Base-by-base conservation (phyloP, 2,888 invertebrate species). In the Caenorhabditis auriculariae region DNA sequence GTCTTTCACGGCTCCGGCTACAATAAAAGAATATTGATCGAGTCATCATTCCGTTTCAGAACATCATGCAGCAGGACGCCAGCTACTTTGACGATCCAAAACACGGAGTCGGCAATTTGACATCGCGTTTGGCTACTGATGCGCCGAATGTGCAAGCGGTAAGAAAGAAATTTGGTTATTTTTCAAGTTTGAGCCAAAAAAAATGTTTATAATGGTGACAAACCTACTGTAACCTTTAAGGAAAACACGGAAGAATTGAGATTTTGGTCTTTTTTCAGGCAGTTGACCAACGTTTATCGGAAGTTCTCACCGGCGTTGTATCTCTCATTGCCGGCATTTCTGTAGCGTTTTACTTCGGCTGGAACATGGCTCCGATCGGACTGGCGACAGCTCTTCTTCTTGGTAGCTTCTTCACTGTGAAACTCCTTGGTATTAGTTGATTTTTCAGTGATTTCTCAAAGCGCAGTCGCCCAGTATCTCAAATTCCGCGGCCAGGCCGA, bases 111-210 rank as follows among this genome's bases (percentile, higher is more conserved):
- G 83, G 83, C n/a, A 83, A 79, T 59, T 61, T 83, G 38, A 79
- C 82, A 17, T 81, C 82, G 0, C 69, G 82, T 51, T 71, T 84
- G 37, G 82, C 84, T 2, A 77, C 83, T 43, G 84, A 84, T 74
- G 83, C 84, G 26, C 83, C 84, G 4, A 78, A 83, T 44, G 81
- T 84, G 3, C 83, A 83, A 80, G 76, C 74, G 42, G 84, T 83
- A 60, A 76, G 82, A 57, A 26, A 26, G 12, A 24, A 12, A 12
- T 32, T 32, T 32, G 9, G 9, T 54, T 9, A 7, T 23, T 23
- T 4, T 6, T 17, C 17, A 17, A 21, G 24, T 19, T 28, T 46
- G 28, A n/a, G n/a, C n/a, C n/a, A n/a, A n/a, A n/a, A n/a, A n/a
- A n/a, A n/a, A n/a, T n/a, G n/a, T n/a, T n/a, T n/a, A 17, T 7